phyloP scores from a whole-genome alignment of 2,888 invertebrate genomes.

The Colletes collaris region DNA sequence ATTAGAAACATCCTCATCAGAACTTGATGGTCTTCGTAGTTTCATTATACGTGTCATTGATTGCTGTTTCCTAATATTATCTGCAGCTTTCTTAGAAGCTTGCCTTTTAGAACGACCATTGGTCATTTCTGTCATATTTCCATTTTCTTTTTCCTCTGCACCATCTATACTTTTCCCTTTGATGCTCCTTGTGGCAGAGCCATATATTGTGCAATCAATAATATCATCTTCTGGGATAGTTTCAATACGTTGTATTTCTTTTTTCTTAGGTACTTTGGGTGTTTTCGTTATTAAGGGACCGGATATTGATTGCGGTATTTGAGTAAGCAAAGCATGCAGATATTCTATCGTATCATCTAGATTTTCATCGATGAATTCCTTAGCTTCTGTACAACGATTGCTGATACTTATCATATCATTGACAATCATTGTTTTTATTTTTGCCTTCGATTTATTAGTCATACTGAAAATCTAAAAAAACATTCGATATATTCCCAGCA shows the following conservation, averaged over 20 bases:
- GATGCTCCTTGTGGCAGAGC: neutral
- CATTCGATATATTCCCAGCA: too few relatives aligned
- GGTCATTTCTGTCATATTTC: conserved; percentile 6
- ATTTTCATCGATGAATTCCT: conserved; percentile 43
- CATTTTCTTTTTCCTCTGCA: conserved; percentile 12
- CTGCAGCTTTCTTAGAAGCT: conserved; percentile 74
- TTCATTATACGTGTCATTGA: conserved; percentile 59
- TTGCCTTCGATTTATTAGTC: conserved; percentile 61
- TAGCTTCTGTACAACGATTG: conserved; percentile 47
- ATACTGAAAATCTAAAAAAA: conserved; percentile 53
- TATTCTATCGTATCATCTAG: conserved; percentile 58
- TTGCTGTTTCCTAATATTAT: conserved; percentile 74
- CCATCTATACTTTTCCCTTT: neutral
- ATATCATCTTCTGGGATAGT: conserved; percentile 77
- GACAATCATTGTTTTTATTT: conserved; percentile 62
- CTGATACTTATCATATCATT: conserved; percentile 62
- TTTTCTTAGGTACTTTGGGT: conserved; percentile 72
- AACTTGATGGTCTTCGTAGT: conserved; percentile 64
- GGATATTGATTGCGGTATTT: conserved; percentile 66
- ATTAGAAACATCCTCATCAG: conserved; percentile 9
- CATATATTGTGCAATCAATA: conserved; percentile 1
- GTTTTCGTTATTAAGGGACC: conserved; percentile 76
- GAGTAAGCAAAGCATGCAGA: conserved; percentile 62
- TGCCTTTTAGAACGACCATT: conserved; percentile 63
- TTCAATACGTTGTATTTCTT: conserved; percentile 69